Conservation (phyloP, 2,888 invertebrate species). For the Melieria picta region DNA sequence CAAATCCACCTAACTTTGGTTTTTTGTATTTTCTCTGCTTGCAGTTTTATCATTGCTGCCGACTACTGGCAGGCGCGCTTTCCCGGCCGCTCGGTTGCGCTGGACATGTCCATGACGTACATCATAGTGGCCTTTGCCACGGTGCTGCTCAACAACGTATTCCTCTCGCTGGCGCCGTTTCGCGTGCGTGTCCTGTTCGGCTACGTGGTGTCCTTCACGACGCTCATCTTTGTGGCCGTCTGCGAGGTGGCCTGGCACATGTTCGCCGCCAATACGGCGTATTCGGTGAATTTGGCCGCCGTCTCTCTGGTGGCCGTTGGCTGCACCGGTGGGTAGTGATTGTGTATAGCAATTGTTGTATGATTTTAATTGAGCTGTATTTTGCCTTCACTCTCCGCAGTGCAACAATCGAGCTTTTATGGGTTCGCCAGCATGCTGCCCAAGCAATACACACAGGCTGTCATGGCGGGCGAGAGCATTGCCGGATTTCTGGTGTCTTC, state of each 20-base stretch:
- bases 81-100: slow-evolving; percentile 85
- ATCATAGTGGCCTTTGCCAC: slow-evolving; percentile 90
- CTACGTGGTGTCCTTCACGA: slow-evolving; percentile 82
- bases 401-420: slow-evolving; percentile 94
- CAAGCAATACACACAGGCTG: slow-evolving; percentile 87
- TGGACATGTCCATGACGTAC: slow-evolving; percentile 93
- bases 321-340: slow-evolving; percentile 71
- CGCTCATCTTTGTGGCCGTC: slow-evolving; percentile 83
- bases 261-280: slow-evolving; percentile 81
- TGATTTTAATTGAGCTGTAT: neutral
- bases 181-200: slow-evolving; percentile 89
- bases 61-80: slow-evolving; percentile 90
- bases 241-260: slow-evolving; percentile 89
- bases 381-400: slow-evolving; percentile 56
- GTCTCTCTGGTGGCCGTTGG: slow-evolving; percentile 88
- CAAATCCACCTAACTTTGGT: neutral
- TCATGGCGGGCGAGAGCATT: slow-evolving; percentile 93
- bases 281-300: slow-evolving; percentile 83
- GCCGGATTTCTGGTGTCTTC: slow-evolving; percentile 87
- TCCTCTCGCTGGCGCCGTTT: slow-evolving; percentile 83
- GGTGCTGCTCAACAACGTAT: slow-evolving; percentile 84
- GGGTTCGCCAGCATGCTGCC: slow-evolving; percentile 94
- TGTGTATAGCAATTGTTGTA: neutral
- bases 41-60: slow-evolving; percentile 90
- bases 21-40: slow-evolving; percentile 30